Conservation (phyloP, 1,140 invertebrate genomes). For the Nephila pilipes region DNA sequence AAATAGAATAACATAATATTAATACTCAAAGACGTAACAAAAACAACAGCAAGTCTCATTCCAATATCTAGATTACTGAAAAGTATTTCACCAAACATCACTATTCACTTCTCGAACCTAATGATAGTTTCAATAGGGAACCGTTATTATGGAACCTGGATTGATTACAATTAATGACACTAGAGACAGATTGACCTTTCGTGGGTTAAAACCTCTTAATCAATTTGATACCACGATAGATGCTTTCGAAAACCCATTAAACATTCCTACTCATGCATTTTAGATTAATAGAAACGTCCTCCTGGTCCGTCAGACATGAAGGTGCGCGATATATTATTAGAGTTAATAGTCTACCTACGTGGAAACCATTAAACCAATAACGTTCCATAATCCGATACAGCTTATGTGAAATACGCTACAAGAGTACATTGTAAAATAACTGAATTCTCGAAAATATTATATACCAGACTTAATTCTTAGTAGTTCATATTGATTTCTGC, state of each 20-base stretch:
- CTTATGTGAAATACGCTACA: neutral
- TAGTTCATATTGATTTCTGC: no score
- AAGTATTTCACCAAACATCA: no score
- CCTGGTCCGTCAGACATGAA: conserved; percentile 5
- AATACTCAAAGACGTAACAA: no score
- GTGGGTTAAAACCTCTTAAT: conserved; percentile 26
- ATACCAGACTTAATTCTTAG: no score
- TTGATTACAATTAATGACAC: conserved; percentile 28
- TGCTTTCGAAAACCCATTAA: conserved; percentile 38
- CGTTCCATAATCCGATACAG: neutral
- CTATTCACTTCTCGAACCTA: no score
- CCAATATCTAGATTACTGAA: no score
- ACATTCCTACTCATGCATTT: conserved; percentile 2
- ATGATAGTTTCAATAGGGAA: no score
- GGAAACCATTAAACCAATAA: neutral
- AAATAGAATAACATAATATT: no score
- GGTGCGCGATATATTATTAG: neutral
- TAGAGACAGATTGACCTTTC: conserved; percentile 24
- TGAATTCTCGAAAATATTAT: neutral
- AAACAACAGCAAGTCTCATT: no score
- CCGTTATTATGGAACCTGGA: neutral
- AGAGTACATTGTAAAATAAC: neutral
- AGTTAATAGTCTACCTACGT: neutral
- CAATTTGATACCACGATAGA: conserved; percentile 12
- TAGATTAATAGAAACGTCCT: conserved; percentile 31